Evolutionary conservation across 2,113 vertebrate species (phyloP).

Genomic region (Collichthys lucidus): DNA sequence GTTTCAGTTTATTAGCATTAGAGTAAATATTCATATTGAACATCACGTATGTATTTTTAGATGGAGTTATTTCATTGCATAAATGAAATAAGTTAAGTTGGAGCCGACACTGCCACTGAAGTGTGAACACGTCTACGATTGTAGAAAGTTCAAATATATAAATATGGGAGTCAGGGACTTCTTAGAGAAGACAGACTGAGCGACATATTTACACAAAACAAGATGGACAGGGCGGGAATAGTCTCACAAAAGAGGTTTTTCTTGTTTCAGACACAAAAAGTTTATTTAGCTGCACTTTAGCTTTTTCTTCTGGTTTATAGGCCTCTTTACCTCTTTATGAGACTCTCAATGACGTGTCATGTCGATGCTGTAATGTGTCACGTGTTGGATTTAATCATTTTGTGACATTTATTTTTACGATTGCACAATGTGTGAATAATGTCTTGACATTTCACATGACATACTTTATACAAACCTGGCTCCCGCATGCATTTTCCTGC

Average conservation of each 20-base stretch:
- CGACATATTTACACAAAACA: constrained; percentile 75
- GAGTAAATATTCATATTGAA: neutral
- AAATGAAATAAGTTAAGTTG: neutral
- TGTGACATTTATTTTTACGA: neutral
- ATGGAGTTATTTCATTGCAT: neutral
- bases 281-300: neutral
- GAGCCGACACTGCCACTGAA: neutral
- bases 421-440: too few relatives aligned
- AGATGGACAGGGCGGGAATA: constrained; percentile 4
- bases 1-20: neutral
- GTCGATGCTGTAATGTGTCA: neutral
- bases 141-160: constrained; percentile 68
- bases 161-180: constrained; percentile 58
- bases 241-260: neutral
- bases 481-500: constrained; percentile 1
- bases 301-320: neutral
- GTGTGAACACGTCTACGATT: neutral
- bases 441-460: neutral
- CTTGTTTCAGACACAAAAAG: neutral
- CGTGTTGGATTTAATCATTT: neutral
- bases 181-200: neutral
- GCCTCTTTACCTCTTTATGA: neutral
- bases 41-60: neutral
- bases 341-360: neutral
- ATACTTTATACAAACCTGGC: constrained; percentile 1